Evolutionary conservation across 2,888 invertebrate species (phyloP).

Genomic region (Tillus elongatus): DNA sequence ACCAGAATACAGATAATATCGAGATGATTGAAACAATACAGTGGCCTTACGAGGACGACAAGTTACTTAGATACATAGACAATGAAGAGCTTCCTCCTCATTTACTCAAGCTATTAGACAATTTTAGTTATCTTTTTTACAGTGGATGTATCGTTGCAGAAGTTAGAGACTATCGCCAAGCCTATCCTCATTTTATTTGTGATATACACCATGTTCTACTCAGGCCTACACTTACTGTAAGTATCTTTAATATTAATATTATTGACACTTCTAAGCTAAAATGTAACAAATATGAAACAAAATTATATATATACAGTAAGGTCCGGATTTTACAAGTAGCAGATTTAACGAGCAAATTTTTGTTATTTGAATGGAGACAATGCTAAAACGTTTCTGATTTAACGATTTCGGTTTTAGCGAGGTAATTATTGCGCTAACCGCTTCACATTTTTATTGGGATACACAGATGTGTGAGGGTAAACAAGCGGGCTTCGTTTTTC

Average conservation of each 20-base stretch:
- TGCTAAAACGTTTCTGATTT: no score
- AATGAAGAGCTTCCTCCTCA: constrained; percentile 85
- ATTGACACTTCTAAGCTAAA: no score
- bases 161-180: constrained; percentile 79
- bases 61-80: constrained; percentile 78
- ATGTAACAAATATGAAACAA: no score
- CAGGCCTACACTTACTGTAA: constrained; percentile 78
- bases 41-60: constrained; percentile 86
- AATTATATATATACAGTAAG: no score
- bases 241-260: constrained; percentile 9
- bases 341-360: no score
- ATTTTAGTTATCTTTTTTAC: constrained; percentile 79
- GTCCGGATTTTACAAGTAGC: no score
- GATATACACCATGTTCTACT: constrained; percentile 81
- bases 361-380: no score
- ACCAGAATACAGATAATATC: constrained; percentile 49
- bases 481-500: no score
- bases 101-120: constrained; percentile 74
- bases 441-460: no score
- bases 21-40: constrained; percentile 63
- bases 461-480: no score
- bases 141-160: constrained; percentile 87
- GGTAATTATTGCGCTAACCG: no score
- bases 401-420: no score
- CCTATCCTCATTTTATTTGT: constrained; percentile 66